These are phyloP conservation scores for Ibycter americanus DNA, from an alignment of 2,797 vertebrate species.

Conservation along the genomic window DNA sequence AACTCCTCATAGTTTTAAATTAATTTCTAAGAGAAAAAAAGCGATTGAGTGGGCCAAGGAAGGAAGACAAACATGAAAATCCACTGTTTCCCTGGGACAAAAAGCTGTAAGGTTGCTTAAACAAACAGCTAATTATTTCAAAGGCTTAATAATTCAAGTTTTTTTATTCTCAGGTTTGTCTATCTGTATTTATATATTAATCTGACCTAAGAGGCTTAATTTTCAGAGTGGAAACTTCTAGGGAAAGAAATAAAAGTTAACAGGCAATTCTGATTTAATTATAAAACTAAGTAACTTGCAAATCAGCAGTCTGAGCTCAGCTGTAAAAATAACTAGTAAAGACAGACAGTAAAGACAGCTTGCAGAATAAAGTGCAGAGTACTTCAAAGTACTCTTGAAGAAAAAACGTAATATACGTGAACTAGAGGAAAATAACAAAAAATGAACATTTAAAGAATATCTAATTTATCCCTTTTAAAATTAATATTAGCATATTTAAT, in stretches of 20 bases:
- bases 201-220: background rate
- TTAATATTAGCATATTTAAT: background rate
- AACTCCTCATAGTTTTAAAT: background rate
- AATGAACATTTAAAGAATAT: background rate
- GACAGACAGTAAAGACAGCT: background rate
- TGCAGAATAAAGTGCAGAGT: background rate
- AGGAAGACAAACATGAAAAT: background rate
- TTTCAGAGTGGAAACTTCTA: background rate
- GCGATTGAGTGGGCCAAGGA: background rate
- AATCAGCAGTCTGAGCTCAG: background rate
- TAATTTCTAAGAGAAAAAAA: background rate
- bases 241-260: background rate
- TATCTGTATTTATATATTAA: background rate
- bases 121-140: background rate
- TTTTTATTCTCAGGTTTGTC: background rate
- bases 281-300: background rate
- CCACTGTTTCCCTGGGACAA: background rate
- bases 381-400: background rate
- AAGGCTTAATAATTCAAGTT: background rate
- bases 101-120: background rate
- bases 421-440: background rate
- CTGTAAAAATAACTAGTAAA: background rate
- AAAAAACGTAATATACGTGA: background rate
- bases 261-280: background rate
- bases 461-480: background rate